Evolutionary conservation across 2,888 invertebrate genomes (phyloP), one percentile per base, ranked within the genome.

Genomic region (Spatulosminthurus flaviceps): DNA sequence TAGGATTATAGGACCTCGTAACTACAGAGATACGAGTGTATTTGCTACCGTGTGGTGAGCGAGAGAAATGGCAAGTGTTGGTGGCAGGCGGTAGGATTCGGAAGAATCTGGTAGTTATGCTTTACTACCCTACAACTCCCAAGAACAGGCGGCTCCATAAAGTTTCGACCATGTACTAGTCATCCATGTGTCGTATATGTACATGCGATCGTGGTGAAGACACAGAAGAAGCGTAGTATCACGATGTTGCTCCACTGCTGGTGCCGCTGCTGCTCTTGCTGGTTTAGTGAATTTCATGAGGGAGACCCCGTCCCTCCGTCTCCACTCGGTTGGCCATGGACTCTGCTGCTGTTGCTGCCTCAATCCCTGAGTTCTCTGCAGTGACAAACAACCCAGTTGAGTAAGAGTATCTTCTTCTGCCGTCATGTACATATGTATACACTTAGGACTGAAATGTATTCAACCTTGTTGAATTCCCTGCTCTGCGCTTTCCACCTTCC

Each of bases 261-360:
- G 4, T 69, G 29, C 34, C 22, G 29, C 34, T 28, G 69, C 69
- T 69, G 69, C 28, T 26, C 24, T 26, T 64, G 64, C 64, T 64
- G 64, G 64, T 64, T 28, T 28, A 69, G 28, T n/a, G 9, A 29
- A 28, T 69, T 69, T 69, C 26, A 69, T n/a, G 69, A 34, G 69
- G 34, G 69, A 69, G 69, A 69, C 69, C 69, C 69, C 69, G 69
- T 69, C 69, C 69, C 69, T 69, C 69, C 69, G 69, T 69, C 69
- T 69, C 69, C 69, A 69, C 69, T 69, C 69, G n/a, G 69, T 69
- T 69, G 69, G 69, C 69, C 69, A 69, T 69, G 69, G 34, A 69
- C 64, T 64, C 64, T 64, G 24, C 26, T 64, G 64, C 64, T 26
- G 19, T 61, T 22, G 22, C 64, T 64, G 64, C 26, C 64, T 64